Evolutionary conservation across 1,140 invertebrate species (phyloP).

Genomic region (Drusus annulatus): DNA sequence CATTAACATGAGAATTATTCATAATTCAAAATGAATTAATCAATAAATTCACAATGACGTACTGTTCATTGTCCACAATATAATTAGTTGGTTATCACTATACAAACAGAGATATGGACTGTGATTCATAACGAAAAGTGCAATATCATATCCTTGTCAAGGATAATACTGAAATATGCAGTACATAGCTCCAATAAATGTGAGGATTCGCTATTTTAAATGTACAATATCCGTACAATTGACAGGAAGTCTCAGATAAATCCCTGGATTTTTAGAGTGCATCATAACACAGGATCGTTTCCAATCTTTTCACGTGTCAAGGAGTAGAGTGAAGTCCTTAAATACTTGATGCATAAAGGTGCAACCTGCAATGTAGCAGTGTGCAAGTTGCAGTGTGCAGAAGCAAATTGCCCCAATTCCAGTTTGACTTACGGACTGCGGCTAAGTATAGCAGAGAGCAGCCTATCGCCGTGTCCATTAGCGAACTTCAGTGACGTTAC

Average conservation of each 20-base stretch:
- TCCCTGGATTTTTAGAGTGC: background rate
- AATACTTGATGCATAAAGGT: constrained; percentile 19
- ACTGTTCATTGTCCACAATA: too few species aligned
- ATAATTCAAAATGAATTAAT: too few species aligned
- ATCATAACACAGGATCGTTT: constrained; percentile 15
- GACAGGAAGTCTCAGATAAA: background rate
- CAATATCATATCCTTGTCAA: too few species aligned
- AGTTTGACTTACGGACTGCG: background rate
- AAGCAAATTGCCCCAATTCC: constrained; percentile 13
- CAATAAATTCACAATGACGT: too few species aligned
- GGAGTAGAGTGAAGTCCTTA: background rate
- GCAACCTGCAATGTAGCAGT: background rate
- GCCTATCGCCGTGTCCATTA: constrained; percentile 29
- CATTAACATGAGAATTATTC: too few species aligned
- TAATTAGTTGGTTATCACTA: background rate
- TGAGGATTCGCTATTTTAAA: too few species aligned
- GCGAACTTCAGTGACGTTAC: background rate
- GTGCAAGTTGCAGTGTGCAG: background rate
- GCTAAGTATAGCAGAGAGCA: constrained; percentile 18
- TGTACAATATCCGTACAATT: too few species aligned
- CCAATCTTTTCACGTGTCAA: constrained; percentile 8
- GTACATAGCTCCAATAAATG: too few species aligned
- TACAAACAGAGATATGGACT: too few species aligned
- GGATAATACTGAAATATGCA: too few species aligned
- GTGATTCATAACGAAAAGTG: too few species aligned